phyloP scores from a whole-genome alignment of 1,140 invertebrate species.

The Rhizoglyphus robini region DNA sequence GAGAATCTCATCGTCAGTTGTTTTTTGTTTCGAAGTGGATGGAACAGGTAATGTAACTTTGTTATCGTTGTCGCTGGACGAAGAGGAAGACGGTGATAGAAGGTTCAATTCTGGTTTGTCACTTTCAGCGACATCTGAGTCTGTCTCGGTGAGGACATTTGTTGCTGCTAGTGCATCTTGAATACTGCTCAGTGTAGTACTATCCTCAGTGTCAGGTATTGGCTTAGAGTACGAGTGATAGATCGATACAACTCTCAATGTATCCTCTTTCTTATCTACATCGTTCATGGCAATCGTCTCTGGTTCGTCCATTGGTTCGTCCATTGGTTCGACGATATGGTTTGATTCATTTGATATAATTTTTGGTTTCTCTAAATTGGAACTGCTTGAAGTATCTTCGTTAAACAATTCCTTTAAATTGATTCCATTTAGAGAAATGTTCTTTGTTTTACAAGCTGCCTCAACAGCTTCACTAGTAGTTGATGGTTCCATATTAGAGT shows the following conservation, averaged over 20 bases:
- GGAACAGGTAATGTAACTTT: neutral
- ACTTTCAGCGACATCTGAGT: neutral
- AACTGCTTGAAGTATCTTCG: slow-evolving; percentile 35
- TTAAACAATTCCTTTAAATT: slow-evolving; percentile 47
- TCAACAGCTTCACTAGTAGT: slow-evolving; percentile 11
- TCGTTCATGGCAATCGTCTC: no score
- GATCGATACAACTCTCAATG: neutral
- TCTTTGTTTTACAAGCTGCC: neutral
- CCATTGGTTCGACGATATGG: no score
- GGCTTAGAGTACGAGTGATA: neutral
- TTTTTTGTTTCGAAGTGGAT: neutral
- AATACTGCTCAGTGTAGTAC: neutral
- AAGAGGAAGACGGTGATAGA: neutral
- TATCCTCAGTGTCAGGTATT: neutral
- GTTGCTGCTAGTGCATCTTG: neutral
- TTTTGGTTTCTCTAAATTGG: neutral
- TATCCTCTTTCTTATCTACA: neutral
- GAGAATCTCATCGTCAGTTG: neutral
- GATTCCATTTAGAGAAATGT: slow-evolving; percentile 37
- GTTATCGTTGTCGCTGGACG: neutral
- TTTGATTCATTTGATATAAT: no score
- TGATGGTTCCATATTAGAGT: neutral
- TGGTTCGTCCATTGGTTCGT: no score
- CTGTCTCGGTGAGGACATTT: neutral
- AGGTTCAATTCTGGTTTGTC: neutral